Conservation (phyloP, 1,140 invertebrate genomes). For the Lasioglossum baleicum region DNA sequence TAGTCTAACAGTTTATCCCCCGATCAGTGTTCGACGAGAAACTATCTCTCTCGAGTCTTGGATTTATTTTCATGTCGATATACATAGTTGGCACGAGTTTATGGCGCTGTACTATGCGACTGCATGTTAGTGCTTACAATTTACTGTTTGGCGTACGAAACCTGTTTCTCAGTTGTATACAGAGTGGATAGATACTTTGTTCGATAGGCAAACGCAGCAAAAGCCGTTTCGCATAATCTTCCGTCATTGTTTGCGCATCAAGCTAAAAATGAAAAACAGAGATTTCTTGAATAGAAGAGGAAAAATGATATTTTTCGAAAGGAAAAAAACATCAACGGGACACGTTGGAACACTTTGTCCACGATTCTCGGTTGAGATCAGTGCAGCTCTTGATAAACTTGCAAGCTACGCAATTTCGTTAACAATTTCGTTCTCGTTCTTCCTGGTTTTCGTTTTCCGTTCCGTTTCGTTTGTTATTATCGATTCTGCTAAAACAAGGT, state of each 20-base stretch:
- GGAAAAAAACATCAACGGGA: constrained; percentile 13
- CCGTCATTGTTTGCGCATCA: constrained; percentile 22
- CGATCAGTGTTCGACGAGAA: constrained; percentile 61
- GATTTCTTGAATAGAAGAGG: neutral
- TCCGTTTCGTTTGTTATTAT: neutral
- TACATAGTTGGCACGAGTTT: constrained; percentile 69
- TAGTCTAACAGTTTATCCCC: constrained; percentile 54
- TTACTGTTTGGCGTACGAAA: constrained; percentile 62
- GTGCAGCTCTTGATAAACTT: constrained; percentile 58
- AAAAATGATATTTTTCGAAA: neutral
- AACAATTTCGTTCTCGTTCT: neutral
- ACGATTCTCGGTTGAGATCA: constrained; percentile 28
- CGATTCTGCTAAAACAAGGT: constrained; percentile 49
- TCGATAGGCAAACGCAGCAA: constrained; percentile 47
- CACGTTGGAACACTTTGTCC: constrained; percentile 1
- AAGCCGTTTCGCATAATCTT: constrained; percentile 47
- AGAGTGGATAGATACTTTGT: constrained; percentile 41
- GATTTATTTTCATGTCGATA: constrained; percentile 67
- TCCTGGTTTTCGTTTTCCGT: neutral
- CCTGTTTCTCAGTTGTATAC: constrained; percentile 53
- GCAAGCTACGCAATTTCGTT: constrained; percentile 7
- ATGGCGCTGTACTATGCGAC: constrained; percentile 70
- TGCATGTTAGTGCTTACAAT: constrained; percentile 73
- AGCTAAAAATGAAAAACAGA: neutral
- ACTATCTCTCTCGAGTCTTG: constrained; percentile 33